A percentile compares a stretch with the other conserved stretches of the same genome.
These are phyloP conservation scores for Cydia pomonella DNA, from an alignment of 1,140 invertebrate species.

Conservation along the genomic window DNA sequence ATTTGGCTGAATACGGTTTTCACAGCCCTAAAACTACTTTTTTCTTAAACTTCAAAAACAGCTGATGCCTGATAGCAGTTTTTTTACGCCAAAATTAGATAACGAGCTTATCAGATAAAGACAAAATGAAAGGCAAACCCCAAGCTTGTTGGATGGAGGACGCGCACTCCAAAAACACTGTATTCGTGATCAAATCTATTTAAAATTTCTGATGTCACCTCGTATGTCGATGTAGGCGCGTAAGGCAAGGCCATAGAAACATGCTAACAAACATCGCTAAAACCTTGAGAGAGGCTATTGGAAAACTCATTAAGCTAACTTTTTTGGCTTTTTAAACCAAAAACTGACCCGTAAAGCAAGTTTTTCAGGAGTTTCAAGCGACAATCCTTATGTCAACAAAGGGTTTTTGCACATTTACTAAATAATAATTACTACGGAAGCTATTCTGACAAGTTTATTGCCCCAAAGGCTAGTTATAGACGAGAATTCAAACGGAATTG, in stretches of 20 bases:
- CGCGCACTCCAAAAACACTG: conserved; percentile 23
- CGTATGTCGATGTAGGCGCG: conserved; percentile 50
- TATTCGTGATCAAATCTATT: conserved; percentile 44
- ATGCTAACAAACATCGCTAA: conserved; percentile 26
- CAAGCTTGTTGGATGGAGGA: background rate
- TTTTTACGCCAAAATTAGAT: background rate
- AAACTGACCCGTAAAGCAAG: conserved; percentile 9
- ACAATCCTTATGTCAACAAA: conserved; percentile 64
- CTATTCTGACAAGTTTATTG: background rate
- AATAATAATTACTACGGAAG: conserved; percentile 4
- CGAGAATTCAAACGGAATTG: conserved; percentile 53
- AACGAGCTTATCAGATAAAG: background rate
- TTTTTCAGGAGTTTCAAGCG: conserved; percentile 40
- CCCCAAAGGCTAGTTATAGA: conserved; percentile 39
- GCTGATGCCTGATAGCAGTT: conserved; percentile 5
- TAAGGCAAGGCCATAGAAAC: conserved; percentile 52
- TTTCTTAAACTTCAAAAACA: conserved; percentile 13
- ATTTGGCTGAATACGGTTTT: background rate
- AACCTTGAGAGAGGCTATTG: conserved; percentile 4
- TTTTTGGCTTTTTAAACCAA: conserved; percentile 12
- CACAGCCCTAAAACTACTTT: background rate
- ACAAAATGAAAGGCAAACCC: conserved; percentile 1
- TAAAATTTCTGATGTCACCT: conserved; percentile 53
- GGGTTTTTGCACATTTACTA: conserved; percentile 37
- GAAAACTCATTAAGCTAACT: conserved; percentile 1